phyloP scores from a whole-genome alignment of 1,140 invertebrate species.

The Procambarus virginalis region DNA sequence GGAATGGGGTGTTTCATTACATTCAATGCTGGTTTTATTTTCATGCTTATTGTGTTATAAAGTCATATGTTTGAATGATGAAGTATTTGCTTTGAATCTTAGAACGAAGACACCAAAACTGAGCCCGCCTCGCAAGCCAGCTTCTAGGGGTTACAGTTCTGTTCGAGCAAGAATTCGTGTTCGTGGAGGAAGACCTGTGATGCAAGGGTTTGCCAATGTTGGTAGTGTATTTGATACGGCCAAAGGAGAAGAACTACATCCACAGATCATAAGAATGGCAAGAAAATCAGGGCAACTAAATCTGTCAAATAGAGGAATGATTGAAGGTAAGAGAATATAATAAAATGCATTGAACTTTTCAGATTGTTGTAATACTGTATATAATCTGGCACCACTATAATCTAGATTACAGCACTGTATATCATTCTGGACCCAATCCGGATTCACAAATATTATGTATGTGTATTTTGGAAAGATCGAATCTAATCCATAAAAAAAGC shows the following conservation, averaged over 20 bases:
- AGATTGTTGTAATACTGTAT: too few relatives aligned
- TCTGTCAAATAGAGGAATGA: slow-evolving; percentile 83
- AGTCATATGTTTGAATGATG: too few relatives aligned
- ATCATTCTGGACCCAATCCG: too few relatives aligned
- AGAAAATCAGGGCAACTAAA: slow-evolving; percentile 86
- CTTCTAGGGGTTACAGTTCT: slow-evolving; percentile 34
- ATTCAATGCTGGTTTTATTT: too few relatives aligned
- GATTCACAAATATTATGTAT: too few relatives aligned
- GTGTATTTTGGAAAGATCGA: too few relatives aligned
- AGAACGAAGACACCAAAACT: slow-evolving; percentile 33
- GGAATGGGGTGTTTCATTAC: too few relatives aligned
- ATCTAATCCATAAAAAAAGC: too few relatives aligned
- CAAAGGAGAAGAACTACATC: slow-evolving; percentile 77
- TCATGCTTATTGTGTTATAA: too few relatives aligned
- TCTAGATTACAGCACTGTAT: too few relatives aligned
- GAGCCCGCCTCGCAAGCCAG: slow-evolving; percentile 31
- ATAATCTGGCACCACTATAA: too few relatives aligned
- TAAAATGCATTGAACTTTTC: too few relatives aligned
- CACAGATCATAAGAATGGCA: slow-evolving; percentile 83
- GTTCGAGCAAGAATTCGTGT: slow-evolving; percentile 54
- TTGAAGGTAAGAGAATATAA: slow-evolving; percentile 78
- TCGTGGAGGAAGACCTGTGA: slow-evolving; percentile 60
- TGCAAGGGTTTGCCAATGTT: slow-evolving; percentile 66
- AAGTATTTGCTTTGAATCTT: not conserved
- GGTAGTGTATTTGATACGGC: slow-evolving; percentile 61